These are phyloP conservation scores for Periphyllus acericola DNA, from an alignment of 2,888 invertebrate genomes.

Conservation along the genomic window DNA sequence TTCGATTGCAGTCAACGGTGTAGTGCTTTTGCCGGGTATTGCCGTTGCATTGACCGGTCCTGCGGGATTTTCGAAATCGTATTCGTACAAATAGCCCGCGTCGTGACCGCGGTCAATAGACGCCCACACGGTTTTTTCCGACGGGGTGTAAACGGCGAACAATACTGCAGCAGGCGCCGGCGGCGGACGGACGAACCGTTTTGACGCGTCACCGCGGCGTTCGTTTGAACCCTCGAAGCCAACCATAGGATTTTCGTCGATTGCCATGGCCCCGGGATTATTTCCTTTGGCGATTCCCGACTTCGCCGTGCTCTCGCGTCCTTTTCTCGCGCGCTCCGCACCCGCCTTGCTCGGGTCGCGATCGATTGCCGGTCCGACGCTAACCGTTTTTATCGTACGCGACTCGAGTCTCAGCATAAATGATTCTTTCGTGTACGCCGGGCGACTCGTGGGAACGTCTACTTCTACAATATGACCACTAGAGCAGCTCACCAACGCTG, in stretches of 20 bases:
- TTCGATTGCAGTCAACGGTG: slow-evolving; percentile 14
- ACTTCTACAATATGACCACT: slow-evolving; percentile 72
- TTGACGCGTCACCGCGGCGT: slow-evolving; percentile 71
- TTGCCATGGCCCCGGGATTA: slow-evolving; percentile 70
- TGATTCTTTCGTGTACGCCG: slow-evolving; percentile 16
- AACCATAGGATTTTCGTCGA: slow-evolving; percentile 68
- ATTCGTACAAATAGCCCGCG: slow-evolving; percentile 75
- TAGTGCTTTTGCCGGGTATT: slow-evolving; percentile 37
- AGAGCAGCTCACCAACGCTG: slow-evolving; percentile 71
- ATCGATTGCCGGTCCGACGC: slow-evolving; percentile 73
- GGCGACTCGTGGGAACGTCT: slow-evolving; percentile 67
- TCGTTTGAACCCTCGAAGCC: slow-evolving; percentile 69
- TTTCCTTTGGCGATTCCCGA: slow-evolving; percentile 70
- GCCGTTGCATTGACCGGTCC: slow-evolving; percentile 67
- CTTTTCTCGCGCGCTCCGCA: slow-evolving; percentile 70
- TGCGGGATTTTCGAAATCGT: slow-evolving; percentile 69
- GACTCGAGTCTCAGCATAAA: slow-evolving; percentile 50
- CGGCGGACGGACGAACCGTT: slow-evolving; percentile 70
- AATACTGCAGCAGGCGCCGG: slow-evolving; percentile 72
- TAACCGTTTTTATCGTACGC: slow-evolving; percentile 68
- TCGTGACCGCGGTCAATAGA: slow-evolving; percentile 76
- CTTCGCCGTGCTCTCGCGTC: slow-evolving; percentile 71
- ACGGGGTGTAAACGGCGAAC: slow-evolving; percentile 67
- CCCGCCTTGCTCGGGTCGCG: slow-evolving; percentile 73
- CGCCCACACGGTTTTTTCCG: slow-evolving; percentile 71